phyloP scores from a whole-genome alignment of 2,113 vertebrate species.

The Trematomus loennbergii region DNA sequence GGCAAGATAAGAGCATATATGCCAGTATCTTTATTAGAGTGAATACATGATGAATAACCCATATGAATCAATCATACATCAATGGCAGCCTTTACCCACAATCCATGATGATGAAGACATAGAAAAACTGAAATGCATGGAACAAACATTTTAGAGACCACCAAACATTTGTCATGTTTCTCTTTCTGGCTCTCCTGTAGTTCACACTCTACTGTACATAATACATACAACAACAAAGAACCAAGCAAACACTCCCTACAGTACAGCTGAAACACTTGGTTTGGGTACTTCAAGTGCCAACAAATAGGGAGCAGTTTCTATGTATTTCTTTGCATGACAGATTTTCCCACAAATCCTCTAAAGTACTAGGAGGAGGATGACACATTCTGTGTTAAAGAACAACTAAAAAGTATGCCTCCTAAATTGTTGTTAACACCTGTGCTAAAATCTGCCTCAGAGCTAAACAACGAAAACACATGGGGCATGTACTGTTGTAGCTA shows the following conservation, averaged over 20 bases:
- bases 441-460: conserved; percentile 49
- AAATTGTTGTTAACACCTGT: conserved; percentile 59
- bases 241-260: neutral
- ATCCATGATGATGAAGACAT: neutral
- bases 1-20: neutral
- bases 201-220: neutral
- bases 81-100: neutral
- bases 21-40: neutral
- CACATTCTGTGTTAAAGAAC: conserved; percentile 10
- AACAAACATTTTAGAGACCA: neutral
- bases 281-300: neutral
- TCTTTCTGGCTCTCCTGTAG: neutral
- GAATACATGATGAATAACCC: neutral
- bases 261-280: neutral
- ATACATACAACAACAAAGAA: neutral
- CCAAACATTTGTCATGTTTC: neutral
- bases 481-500: conserved; percentile 32
- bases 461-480: conserved; percentile 35
- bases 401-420: conserved; percentile 9
- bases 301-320: neutral
- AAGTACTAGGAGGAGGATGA: conserved; percentile 24
- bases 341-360: conserved; percentile 18
- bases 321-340: neutral
- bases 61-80: neutral
- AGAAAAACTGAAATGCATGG: neutral